phyloP scores from a whole-genome alignment of 2,797 vertebrate genomes.

The Steatocranus sp. region DNA sequence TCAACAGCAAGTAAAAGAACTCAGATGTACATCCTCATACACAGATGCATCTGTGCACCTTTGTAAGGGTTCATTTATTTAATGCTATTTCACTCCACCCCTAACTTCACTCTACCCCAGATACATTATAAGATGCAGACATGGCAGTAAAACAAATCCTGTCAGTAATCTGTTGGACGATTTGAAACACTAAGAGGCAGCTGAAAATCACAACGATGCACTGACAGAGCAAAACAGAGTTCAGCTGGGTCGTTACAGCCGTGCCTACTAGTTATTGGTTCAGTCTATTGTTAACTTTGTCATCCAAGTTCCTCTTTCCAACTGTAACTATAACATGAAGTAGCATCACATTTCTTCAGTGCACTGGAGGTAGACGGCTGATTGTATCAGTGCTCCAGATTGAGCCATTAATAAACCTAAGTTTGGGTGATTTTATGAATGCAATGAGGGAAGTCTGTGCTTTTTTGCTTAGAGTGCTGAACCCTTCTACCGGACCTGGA shows the following conservation, averaged over 20 bases:
- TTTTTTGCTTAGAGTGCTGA: not conserved
- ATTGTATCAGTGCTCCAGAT: not conserved
- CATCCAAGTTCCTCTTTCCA: not conserved
- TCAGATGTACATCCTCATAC: not conserved
- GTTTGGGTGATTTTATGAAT: not conserved
- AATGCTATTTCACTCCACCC: not conserved
- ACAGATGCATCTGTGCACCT: not conserved
- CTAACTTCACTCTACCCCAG: not conserved
- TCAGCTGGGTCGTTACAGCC: not conserved
- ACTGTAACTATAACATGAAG: not conserved
- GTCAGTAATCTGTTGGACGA: not conserved
- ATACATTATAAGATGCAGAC: accelerated
- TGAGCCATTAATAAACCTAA: not conserved
- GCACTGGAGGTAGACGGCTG: not conserved
- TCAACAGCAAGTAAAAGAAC: not conserved
- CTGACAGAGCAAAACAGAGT: not conserved
- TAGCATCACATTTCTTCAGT: not conserved
- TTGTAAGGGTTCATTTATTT: not conserved
- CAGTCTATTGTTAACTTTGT: not conserved
- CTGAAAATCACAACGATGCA: not conserved
- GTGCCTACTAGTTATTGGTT: not conserved
- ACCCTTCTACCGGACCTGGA: accelerated
- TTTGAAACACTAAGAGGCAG: not conserved
- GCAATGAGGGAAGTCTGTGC: not conserved
- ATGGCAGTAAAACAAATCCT: not conserved